phyloP scores from a whole-genome alignment of 2,113 vertebrate species.

The Phaethornis superciliosus region DNA sequence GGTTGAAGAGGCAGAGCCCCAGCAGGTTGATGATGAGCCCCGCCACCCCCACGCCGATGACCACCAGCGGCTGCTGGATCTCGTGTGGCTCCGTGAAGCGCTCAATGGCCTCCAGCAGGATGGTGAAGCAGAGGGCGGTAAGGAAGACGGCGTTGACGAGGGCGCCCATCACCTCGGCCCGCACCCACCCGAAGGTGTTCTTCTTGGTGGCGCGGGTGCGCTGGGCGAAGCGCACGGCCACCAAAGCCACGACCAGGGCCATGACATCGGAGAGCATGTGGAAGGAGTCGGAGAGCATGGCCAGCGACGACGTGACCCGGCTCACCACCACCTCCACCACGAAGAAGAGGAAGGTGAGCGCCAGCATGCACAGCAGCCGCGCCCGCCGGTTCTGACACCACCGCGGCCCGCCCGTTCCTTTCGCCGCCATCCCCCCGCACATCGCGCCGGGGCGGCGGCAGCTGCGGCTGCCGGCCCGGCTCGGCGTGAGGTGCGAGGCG shows the following conservation, averaged over 20 bases:
- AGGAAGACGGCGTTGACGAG: constrained; percentile 97
- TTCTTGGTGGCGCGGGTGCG: constrained; percentile 93
- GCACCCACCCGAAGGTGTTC: constrained; percentile 98
- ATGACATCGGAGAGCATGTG: constrained; percentile 98
- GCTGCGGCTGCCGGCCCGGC: not conserved
- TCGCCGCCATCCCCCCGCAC: constrained; percentile 25
- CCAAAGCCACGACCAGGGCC: constrained; percentile 92
- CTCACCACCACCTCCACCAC: constrained; percentile 96
- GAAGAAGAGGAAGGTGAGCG: constrained; percentile 93
- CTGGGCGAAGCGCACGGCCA: constrained; percentile 95
- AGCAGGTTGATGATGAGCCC: constrained; percentile 94
- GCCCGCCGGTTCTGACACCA: constrained; percentile 78
- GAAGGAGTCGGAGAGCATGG: constrained; percentile 98
- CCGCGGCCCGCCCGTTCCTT: constrained; percentile 79
- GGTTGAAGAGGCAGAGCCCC: constrained; percentile 93
- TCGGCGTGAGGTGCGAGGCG: not conserved
- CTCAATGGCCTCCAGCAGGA: constrained; percentile 93
- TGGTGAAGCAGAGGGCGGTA: constrained; percentile 96
- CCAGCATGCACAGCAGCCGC: constrained; percentile 93
- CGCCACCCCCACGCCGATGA: constrained; percentile 84
- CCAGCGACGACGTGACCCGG: constrained; percentile 89
- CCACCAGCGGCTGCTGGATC: constrained; percentile 87
- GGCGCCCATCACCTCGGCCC: constrained; percentile 98
- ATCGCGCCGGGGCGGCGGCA: not conserved
- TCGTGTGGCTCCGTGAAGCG: constrained; percentile 92